Conservation (phyloP, 2,888 invertebrate genomes). For the Hypercompe scribonia region DNA sequence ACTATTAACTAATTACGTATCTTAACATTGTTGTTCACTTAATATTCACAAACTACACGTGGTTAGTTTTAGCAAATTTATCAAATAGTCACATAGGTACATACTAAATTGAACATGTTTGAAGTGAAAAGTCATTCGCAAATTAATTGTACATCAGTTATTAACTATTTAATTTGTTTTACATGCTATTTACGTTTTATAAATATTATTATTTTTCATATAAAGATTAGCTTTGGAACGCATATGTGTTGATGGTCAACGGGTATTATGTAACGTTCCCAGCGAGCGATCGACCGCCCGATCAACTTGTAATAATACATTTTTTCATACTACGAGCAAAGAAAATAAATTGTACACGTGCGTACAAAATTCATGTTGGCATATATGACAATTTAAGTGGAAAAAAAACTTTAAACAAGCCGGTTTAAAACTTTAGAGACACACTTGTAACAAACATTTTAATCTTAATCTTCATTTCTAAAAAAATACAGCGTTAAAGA, state of each 20-base stretch:
- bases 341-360: conserved; percentile 57
- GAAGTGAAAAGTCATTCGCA: neutral
- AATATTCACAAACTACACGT: neutral
- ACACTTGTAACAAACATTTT: conserved; percentile 22
- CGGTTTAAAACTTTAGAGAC: conserved; percentile 23
- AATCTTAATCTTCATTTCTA: conserved; percentile 28
- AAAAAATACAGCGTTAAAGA: conserved; percentile 16
- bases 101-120: neutral
- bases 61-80: neutral
- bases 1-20: neutral
- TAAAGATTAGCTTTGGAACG: conserved; percentile 19
- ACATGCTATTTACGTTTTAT: neutral
- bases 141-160: neutral
- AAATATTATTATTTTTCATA: neutral
- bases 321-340: conserved; percentile 64
- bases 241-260: conserved; percentile 41
- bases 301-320: conserved; percentile 69
- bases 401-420: conserved; percentile 36
- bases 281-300: conserved; percentile 61
- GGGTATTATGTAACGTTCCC: conserved; percentile 58
- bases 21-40: neutral
- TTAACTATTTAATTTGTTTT: neutral
- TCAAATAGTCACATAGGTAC: neutral
- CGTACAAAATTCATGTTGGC: conserved; percentile 50
- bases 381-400: conserved; percentile 52